Base-by-base conservation (phyloP, 1,140 invertebrate genomes). In the Magallana gigas region DNA sequence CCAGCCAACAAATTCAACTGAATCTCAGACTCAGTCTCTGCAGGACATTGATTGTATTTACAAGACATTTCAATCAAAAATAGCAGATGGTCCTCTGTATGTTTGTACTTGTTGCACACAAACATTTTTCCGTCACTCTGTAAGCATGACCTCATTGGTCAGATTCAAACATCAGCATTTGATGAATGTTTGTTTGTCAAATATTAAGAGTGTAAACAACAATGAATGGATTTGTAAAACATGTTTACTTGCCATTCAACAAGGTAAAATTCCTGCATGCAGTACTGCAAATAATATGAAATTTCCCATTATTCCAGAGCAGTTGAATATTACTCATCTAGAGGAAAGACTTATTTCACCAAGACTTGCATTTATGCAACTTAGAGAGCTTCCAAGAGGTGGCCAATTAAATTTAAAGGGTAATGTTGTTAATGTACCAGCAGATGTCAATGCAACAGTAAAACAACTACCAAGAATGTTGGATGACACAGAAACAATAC, bases 391-490 rank as follows among this genome's bases (percentile, higher is more conserved):
- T 36, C 89, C 89, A 6, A 84, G 87, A 57, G 89, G 87, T 29
- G 57, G 71, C 1, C 87, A 90, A 57, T 18, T 60, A 5, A 80
- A 64, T 64, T n/a, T 88, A 0, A 56, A 62, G 36, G 85, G 89
- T 18, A 90, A 90, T 88, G 86, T 90, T 62, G 89, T 90, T n/a
- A 90, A 90, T 88, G 87, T 88, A 1, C 85, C 89, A 48, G 16
- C 81, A 18, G 71, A 90, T 85, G 71, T 88, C 11, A 85, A 71
- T 18, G 6, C 5, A 48, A 88, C 88, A 29, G 64, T 88, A 18
- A 57, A n/a, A 7, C 5, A 14, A 12, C 85, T 90, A 83, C 86
- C 86, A 29, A 57, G 89, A 18, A 76, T 6, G 14, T 1, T 68
- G 1, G 68, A 80, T 14, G 83, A 90, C 8, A 68, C 64, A 29